A percentile compares a stretch with the other conserved stretches of the same genome.
phyloP scores from a whole-genome alignment of 2,113 vertebrate species.

The Gambusia holbrooki region DNA sequence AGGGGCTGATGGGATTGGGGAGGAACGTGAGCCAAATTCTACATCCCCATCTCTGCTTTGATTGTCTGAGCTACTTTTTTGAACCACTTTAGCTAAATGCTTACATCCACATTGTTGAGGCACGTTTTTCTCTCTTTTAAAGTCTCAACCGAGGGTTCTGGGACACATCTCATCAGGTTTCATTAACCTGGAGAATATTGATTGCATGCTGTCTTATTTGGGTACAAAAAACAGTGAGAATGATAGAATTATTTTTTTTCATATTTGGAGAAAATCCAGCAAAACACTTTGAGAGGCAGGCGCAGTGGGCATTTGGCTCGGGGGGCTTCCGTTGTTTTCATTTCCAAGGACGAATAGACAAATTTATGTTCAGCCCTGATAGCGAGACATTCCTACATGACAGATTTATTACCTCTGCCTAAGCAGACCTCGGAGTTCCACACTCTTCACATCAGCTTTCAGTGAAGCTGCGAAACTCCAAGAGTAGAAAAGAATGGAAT shows the following conservation, averaged over 20 bases:
- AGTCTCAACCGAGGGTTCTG: background rate
- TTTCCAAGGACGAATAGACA: constrained; percentile 40
- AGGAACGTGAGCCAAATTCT: constrained; percentile 24
- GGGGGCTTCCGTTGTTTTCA: constrained; percentile 22
- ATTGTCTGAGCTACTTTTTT: constrained; percentile 4
- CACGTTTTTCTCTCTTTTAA: background rate
- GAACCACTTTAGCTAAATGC: background rate
- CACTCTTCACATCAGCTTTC: constrained; percentile 45
- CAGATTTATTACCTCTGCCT: constrained; percentile 69
- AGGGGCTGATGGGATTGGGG: constrained; percentile 37
- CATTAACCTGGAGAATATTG: background rate
- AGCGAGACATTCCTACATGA: constrained; percentile 63
- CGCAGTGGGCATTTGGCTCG: background rate
- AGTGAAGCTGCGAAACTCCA: constrained; percentile 28
- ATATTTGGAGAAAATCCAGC: constrained; percentile 4
- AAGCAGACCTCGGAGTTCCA: constrained; percentile 51
- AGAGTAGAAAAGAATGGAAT: constrained; percentile 14
- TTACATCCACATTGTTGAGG: background rate
- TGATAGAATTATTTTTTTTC: background rate
- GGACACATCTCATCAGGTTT: constrained; percentile 11
- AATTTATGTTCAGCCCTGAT: constrained; percentile 59
- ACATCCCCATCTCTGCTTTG: constrained; percentile 25
- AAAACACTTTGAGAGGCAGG: constrained; percentile 21
- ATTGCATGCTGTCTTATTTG: background rate
- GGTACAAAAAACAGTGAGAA: constrained; percentile 28